These are phyloP conservation scores for Falco concolor DNA, from an alignment of 2,797 vertebrate genomes.

Conservation along the genomic window DNA sequence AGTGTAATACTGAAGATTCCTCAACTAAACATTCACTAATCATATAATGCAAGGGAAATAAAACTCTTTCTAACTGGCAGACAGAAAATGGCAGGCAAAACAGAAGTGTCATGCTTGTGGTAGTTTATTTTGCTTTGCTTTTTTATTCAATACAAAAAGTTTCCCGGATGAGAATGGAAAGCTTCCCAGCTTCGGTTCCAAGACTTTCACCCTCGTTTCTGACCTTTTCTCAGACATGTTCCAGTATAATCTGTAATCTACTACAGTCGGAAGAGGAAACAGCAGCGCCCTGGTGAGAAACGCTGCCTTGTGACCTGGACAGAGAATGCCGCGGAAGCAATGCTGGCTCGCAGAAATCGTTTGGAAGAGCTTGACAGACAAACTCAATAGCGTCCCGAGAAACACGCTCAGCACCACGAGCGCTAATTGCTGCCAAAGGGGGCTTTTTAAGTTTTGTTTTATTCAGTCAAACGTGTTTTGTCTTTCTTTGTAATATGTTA, in stretches of 20 bases:
- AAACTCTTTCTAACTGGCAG: conserved; percentile 22
- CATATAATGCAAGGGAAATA: conserved; percentile 46
- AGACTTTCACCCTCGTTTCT: conserved; percentile 70
- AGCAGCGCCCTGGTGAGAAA: conserved; percentile 77
- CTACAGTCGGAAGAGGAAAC: conserved; percentile 78
- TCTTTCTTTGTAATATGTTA: background rate
- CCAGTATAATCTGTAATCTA: conserved; percentile 76
- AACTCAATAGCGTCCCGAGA: background rate
- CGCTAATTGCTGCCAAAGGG: background rate
- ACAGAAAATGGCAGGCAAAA: conserved; percentile 28
- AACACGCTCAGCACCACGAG: background rate
- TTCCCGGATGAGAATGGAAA: conserved; percentile 69
- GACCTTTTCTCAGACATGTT: conserved; percentile 77
- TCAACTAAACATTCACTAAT: conserved; percentile 41
- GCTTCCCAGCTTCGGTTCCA: conserved; percentile 73
- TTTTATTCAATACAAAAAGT: background rate
- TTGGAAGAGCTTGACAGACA: conserved; percentile 43
- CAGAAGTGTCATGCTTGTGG: conserved; percentile 12
- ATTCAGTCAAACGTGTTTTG: background rate
- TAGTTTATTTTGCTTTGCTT: conserved; percentile 46
- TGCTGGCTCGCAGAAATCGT: conserved; percentile 39
- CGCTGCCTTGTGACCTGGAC: conserved; percentile 71
- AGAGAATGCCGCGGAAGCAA: conserved; percentile 67
- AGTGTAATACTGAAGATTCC: conserved; percentile 44
- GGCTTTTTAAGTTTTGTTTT: background rate